Percentiles rank a stretch among this genome's conserved stretches.
phyloP scores from a whole-genome alignment of 2,113 vertebrate species.

The Rhagologus leucostigma region DNA sequence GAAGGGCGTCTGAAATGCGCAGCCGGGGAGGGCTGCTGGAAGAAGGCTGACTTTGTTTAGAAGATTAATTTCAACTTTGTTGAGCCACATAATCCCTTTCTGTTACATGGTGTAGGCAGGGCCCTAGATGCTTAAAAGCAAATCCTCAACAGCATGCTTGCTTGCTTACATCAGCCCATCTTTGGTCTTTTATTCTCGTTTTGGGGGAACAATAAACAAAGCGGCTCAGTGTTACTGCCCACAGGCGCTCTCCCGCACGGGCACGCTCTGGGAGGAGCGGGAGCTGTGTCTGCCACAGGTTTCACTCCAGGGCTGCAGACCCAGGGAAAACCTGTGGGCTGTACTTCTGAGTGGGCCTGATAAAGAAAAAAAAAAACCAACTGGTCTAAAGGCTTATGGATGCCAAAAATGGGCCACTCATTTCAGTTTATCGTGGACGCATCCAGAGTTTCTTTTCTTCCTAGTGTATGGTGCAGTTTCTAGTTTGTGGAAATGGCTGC shows the following conservation, averaged over 20 bases:
- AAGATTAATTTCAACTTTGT: conserved; percentile 69
- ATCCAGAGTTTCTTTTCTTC: background rate
- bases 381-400: background rate
- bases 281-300: background rate
- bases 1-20: conserved; percentile 6
- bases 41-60: conserved; percentile 74
- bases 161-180: conserved; percentile 72
- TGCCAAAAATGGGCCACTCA: background rate
- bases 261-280: background rate
- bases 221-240: conserved; percentile 62
- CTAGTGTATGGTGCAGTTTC: background rate
- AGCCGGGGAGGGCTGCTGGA: background rate
- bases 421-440: background rate
- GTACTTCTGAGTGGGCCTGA: background rate
- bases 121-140: conserved; percentile 69
- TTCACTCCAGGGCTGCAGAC: background rate
- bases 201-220: conserved; percentile 76
- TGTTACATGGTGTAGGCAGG: conserved; percentile 62
- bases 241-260: rapidly evolving
- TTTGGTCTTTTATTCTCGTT: conserved; percentile 41
- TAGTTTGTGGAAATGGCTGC: background rate
- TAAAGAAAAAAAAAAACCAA: background rate
- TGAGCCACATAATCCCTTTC: conserved; percentile 73
- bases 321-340: background rate
- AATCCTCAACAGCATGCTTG: conserved; percentile 72